Conservation (phyloP, 2,113 vertebrate genomes). For the Hyperopisus bebe region DNA sequence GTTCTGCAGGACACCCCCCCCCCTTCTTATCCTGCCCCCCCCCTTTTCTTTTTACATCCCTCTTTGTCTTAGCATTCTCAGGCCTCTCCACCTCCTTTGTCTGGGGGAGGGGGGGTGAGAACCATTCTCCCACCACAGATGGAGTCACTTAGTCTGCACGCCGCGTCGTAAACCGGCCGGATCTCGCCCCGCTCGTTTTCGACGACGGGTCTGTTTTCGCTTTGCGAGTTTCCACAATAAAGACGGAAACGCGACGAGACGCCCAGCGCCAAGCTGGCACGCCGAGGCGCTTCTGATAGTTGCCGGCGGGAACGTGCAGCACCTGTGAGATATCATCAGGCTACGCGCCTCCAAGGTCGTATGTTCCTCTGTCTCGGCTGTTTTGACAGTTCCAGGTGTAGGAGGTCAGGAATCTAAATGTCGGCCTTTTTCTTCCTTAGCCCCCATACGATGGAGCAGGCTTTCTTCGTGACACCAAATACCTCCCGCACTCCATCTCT, state of each 20-base stretch:
- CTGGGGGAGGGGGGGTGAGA: neutral
- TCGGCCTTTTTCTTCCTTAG: neutral
- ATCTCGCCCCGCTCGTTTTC: neutral
- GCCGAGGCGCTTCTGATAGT: neutral
- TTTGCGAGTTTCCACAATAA: neutral
- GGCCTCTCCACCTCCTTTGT: neutral
- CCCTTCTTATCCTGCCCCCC: neutral
- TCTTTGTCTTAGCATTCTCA: neutral
- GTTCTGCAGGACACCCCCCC: neutral
- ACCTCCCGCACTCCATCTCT: neutral
- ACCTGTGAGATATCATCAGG: neutral
- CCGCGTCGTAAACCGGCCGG: neutral
- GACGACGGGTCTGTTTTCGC: neutral
- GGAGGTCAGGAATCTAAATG: neutral
- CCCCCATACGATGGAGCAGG: neutral
- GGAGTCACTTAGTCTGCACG: neutral
- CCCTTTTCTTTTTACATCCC: neutral
- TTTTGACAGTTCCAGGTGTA: neutral
- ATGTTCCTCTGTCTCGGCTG: neutral
- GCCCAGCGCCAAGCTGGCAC: neutral
- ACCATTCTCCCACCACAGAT: neutral
- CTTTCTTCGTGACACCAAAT: neutral
- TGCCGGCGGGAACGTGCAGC: neutral
- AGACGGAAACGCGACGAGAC: neutral
- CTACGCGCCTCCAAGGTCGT: neutral